Base-by-base conservation (phyloP, 2,113 vertebrate species). In the Chiloscyllium plagiosum region DNA sequence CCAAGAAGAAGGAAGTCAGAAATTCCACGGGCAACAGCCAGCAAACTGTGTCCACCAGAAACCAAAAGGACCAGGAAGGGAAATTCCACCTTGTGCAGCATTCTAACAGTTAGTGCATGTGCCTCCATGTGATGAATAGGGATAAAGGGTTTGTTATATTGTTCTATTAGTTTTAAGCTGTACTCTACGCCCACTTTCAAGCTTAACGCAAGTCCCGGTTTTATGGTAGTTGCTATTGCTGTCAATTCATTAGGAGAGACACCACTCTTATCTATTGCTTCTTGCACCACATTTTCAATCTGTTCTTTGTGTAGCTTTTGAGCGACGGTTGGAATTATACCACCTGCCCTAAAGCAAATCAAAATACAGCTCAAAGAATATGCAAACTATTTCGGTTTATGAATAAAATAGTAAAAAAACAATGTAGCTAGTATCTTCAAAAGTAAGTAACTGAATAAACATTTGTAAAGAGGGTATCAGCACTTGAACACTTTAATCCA, bases 111-210 rank as follows among this genome's bases (percentile, higher is more conserved):
- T 68, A 99, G 97, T 0, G 99, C 99, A 0, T 99, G 99, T 13
- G 99, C 99, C 95, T 99, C 99, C 99, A 99, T 99, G 96, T 99
- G 99, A 96, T 99, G 99, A 94, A 99, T 98, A 85, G 99, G 99
- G 96, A 99, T 99, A 96, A 99, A 99, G 0, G 98, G 98, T 96
- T 98, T 99, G 96, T 97, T 96, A 96, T 98, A 97, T 72, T 85
- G 96, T 47, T 96, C 96, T 66, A 99, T 98, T 95, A 99, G 96
- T 96, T 96, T 96, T 95, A 95, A 93, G 96, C 98, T 99, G 97
- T 99, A 99, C 19, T 97, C 96, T 52, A 99, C 97, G 3, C 99
- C 99, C 3, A 99, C 96, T 0, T 96, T 98, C 15, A 99, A 96
- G 96, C 99, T 98, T 69, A 99, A 97, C 0, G 98, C 98, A 0